phyloP scores from a whole-genome alignment of 2,888 invertebrate species.

The Cinara cedri region DNA sequence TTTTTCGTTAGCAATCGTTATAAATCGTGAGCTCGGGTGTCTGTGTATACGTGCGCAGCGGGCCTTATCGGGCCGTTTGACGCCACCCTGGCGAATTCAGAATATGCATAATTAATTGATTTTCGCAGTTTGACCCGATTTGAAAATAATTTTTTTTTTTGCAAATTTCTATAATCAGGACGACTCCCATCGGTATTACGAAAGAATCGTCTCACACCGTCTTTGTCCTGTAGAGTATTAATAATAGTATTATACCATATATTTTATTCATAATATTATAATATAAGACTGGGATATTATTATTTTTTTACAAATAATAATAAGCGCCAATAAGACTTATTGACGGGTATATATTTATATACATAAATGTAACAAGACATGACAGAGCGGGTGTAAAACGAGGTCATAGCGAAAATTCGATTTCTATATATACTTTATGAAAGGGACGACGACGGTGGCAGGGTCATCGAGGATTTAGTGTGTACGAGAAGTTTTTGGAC shows the following conservation, averaged over 20 bases:
- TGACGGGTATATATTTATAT: background rate
- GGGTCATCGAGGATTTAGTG: constrained; percentile 29
- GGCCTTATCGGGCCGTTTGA: background rate
- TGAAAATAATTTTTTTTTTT: background rate
- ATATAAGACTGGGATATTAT: background rate
- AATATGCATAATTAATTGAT: constrained; percentile 30
- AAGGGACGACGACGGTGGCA: constrained; percentile 10
- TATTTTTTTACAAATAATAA: constrained; percentile 29
- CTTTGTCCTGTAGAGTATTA: no score
- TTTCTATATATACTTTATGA: constrained; percentile 37
- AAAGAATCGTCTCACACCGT: background rate
- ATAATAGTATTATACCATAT: no score
- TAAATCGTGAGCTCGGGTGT: no score
- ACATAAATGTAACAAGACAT: no score
- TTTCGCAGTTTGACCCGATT: background rate
- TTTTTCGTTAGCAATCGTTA: no score
- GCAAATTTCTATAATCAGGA: constrained; percentile 10
- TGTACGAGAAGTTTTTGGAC: constrained; percentile 46
- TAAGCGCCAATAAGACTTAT: background rate
- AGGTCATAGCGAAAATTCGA: constrained; percentile 45
- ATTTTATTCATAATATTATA: background rate
- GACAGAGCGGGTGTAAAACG: constrained; percentile 4
- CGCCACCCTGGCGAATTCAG: background rate
- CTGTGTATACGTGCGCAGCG: no score
- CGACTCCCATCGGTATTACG: constrained; percentile 1